A percentile compares a stretch with the other conserved stretches of the same genome.
Evolutionary conservation across 1,140 invertebrate species (phyloP).

Genomic region (Apis mellifera): DNA sequence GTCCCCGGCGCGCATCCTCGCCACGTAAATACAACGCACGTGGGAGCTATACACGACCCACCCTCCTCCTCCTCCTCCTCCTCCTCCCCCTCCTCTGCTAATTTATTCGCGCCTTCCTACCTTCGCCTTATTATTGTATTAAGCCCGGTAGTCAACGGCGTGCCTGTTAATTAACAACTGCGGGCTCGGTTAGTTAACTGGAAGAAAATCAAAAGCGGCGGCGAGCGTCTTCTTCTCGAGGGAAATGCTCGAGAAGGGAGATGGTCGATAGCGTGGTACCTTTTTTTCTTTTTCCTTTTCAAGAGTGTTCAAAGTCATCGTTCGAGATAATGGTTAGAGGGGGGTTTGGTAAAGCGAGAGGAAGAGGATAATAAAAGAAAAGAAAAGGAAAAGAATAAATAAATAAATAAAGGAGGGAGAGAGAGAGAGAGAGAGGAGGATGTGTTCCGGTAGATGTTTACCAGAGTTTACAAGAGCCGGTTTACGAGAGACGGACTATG

Average conservation of each 20-base stretch:
- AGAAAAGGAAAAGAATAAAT: background rate
- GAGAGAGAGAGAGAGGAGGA: background rate
- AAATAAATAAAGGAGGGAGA: no score
- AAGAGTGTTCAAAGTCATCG: background rate
- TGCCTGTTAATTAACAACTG: slow-evolving; percentile 39
- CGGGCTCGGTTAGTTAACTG: slow-evolving; percentile 4
- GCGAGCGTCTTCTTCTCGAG: background rate
- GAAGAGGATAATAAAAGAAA: background rate
- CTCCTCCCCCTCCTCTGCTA: slow-evolving; percentile 23
- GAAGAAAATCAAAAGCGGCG: slow-evolving; percentile 8
- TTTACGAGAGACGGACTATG: background rate
- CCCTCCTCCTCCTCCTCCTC: slow-evolving; percentile 14
- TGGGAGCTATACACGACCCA: slow-evolving; percentile 51
- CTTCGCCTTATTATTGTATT: slow-evolving; percentile 58
- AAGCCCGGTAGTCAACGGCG: slow-evolving; percentile 38
- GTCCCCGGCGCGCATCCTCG: slow-evolving; percentile 44
- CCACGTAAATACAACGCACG: slow-evolving; percentile 59
- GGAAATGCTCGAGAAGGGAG: background rate
- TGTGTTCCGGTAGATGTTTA: background rate
- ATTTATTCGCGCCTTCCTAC: slow-evolving; percentile 46
- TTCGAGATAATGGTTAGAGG: background rate
- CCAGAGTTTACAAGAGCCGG: background rate
- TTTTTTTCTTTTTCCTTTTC: background rate
- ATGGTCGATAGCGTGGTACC: background rate
- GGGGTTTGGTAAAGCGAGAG: background rate